Conservation (phyloP, 2,113 vertebrate species). For the Ifrita kowaldi region DNA sequence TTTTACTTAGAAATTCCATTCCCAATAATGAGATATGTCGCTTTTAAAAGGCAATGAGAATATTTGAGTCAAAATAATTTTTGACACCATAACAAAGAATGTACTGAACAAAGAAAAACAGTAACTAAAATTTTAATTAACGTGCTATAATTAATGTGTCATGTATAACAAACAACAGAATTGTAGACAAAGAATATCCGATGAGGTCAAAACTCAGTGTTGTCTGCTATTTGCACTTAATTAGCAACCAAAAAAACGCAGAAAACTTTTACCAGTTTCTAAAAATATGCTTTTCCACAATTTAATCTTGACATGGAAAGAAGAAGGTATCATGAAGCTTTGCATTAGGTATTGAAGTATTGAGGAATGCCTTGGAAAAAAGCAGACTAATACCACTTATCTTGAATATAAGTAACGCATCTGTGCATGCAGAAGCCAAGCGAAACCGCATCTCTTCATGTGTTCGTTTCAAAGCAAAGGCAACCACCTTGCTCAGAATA, state of each 20-base stretch:
- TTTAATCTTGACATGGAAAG: neutral
- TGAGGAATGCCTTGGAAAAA: neutral
- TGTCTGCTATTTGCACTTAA: neutral
- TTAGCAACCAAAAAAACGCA: neutral
- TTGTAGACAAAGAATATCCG: neutral
- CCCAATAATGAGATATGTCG: neutral
- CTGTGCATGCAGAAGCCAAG: neutral
- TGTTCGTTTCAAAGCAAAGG: neutral
- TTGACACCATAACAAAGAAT: neutral
- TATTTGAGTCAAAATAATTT: neutral
- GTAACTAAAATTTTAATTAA: conserved; percentile 39
- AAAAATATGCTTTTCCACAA: neutral
- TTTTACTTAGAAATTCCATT: neutral
- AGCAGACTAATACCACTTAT: neutral
- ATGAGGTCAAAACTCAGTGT: neutral
- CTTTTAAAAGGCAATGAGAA: neutral
- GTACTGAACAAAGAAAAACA: neutral
- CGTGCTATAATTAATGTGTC: neutral
- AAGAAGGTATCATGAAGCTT: neutral
- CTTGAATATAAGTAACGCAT: neutral
- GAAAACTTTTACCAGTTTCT: neutral
- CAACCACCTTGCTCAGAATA: conserved; percentile 19
- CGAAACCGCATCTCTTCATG: neutral
- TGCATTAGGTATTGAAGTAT: neutral
- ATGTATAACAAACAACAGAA: neutral